Percentiles rank a stretch among this genome's conserved stretches.
These are phyloP conservation scores for Panthera leo DNA, from an alignment of 2,113 vertebrate genomes.

Conservation along the genomic window DNA sequence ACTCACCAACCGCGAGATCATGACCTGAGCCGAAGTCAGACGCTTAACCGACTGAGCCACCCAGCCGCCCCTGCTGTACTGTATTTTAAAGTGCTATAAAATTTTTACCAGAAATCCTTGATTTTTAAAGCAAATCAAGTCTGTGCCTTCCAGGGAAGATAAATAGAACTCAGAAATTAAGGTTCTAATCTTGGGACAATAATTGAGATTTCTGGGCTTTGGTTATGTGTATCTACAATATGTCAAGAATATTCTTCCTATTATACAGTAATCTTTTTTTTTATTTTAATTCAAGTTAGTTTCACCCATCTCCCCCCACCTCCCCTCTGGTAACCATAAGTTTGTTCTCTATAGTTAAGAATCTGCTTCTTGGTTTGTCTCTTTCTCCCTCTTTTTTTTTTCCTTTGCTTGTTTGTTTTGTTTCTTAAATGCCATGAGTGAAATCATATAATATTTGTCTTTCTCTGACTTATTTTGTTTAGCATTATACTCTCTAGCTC, in stretches of 20 bases:
- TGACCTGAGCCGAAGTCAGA: no score
- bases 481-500: neutral
- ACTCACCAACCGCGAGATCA: no score
- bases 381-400: neutral
- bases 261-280: neutral
- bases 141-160: neutral
- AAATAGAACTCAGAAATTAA: neutral
- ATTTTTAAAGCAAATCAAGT: slow-evolving; percentile 42
- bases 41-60: no score
- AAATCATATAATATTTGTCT: neutral
- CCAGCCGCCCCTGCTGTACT: neutral
- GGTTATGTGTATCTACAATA: neutral
- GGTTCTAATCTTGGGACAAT: neutral
- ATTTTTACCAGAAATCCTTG: neutral
- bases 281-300: neutral
- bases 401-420: neutral
- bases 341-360: neutral
- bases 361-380: neutral
- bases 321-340: neutral
- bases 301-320: neutral
- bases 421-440: neutral
- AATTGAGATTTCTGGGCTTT: slow-evolving; percentile 15
- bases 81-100: slow-evolving; percentile 41
- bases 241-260: neutral
- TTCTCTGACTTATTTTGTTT: neutral